Base-by-base conservation (phyloP, 2,797 vertebrate genomes). In the Carduelis carduelis region DNA sequence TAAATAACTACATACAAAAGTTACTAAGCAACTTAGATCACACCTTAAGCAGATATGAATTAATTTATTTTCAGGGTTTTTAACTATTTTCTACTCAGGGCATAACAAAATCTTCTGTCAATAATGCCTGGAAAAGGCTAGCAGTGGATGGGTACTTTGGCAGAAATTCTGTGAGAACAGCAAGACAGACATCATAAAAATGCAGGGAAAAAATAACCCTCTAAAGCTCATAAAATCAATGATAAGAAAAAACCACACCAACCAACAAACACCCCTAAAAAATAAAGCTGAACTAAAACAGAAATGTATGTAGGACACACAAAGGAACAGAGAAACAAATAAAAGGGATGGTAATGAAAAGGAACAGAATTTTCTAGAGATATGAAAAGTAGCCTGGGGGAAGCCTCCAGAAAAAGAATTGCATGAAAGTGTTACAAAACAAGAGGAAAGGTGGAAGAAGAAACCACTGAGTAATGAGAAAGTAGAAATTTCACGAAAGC, bases 281-380 rank as follows among this genome's bases (percentile, higher is more conserved):
- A 72, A 56, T 23, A 43, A 52, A 60, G 11, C 17, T 89, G 63
- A 76, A 72, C 14, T 55, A 55, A 49, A 70, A 74, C 18, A 49
- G 17, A 83, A 91, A 56, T n/a, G 26, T 6, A 46, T 12, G 19
- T 27, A 77, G 44, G 18, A 77, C 26, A 55, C 30, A 52, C 12
- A 85, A 90, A 72, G 21, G 20, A 94, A 46, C 2, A 46, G 26
- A 79, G 22, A 88, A 81, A 53, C 24, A 82, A 90, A 87, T 60
- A 63, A 76, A 94, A 76, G 26, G 6, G 3, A 75, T 70, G 35
- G 17, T 69, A 93, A 88, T 79, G 46, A 82, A 90, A 95, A 55
- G 24, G 64, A 91, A 70, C 20, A 66, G 41, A 77, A 60, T 85
- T 90, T 95, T 93, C 87, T 85, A 75, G 89, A 93, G 44, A 87